Evolutionary conservation across 1,140 invertebrate species (phyloP).

Genomic region (Archivesica marissinica): DNA sequence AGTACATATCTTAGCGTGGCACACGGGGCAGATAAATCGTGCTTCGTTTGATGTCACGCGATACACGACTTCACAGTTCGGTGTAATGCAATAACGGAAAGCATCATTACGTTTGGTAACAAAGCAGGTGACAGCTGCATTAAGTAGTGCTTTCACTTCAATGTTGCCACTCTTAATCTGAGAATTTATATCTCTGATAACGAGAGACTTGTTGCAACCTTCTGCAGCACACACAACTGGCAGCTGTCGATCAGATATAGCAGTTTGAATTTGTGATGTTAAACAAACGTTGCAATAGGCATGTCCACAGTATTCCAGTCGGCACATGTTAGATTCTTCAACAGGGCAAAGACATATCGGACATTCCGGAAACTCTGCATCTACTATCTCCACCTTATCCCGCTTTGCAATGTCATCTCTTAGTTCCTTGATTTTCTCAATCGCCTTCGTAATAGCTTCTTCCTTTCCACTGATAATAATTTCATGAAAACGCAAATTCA

Average conservation of each 20-base stretch:
- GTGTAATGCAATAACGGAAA: conserved; percentile 74
- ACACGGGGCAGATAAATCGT: conserved; percentile 70
- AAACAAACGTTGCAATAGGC: conserved; percentile 78
- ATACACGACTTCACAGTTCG: conserved; percentile 76
- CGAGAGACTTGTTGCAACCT: conserved; percentile 65
- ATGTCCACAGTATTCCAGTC: conserved; percentile 79
- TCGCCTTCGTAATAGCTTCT: conserved; percentile 64
- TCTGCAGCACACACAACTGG: conserved; percentile 73
- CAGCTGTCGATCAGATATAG: conserved; percentile 63
- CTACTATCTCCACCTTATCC: not conserved
- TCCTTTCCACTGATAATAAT: conserved; percentile 69
- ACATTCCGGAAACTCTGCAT: conserved; percentile 69
- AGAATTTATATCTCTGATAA: conserved; percentile 67
- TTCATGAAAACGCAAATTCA: conserved; percentile 69
- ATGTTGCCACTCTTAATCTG: conserved; percentile 46
- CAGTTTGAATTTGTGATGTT: conserved; percentile 62
- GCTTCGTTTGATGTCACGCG: conserved; percentile 59
- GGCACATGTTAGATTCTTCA: conserved; percentile 68
- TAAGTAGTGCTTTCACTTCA: conserved; percentile 46
- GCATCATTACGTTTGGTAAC: conserved; percentile 58
- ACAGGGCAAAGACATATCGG: conserved; percentile 75
- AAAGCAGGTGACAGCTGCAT: conserved; percentile 65
- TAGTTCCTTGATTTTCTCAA: conserved; percentile 49
- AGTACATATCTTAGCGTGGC: conserved; percentile 71
- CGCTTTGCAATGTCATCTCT: not conserved